phyloP scores from a whole-genome alignment of 2,113 vertebrate species.

The Suncus etruscus region DNA sequence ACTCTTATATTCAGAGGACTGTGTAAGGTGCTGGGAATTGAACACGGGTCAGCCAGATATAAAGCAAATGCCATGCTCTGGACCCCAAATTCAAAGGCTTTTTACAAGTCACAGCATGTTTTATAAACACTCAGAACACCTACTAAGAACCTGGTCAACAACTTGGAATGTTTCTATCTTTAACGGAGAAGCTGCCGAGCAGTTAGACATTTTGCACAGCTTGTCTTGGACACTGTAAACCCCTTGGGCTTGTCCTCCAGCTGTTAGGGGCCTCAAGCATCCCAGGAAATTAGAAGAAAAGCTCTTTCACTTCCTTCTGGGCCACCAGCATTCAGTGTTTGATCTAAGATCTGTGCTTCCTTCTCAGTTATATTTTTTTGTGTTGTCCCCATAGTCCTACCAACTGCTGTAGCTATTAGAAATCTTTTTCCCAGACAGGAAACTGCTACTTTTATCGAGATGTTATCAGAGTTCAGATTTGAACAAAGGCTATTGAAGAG shows the following conservation, averaged over 20 bases:
- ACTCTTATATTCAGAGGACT: too few relatives aligned
- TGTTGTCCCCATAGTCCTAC: neutral
- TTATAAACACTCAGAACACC: neutral
- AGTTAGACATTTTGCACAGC: neutral
- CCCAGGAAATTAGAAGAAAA: neutral
- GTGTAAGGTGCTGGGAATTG: too few relatives aligned
- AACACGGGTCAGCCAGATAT: too few relatives aligned
- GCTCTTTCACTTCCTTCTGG: neutral
- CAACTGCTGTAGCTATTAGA: neutral
- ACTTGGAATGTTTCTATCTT: neutral
- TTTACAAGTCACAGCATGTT: neutral
- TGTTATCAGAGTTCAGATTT: neutral
- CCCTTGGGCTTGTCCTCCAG: neutral
- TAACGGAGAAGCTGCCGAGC: too few relatives aligned
- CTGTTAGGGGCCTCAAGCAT: neutral
- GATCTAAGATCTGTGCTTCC: neutral
- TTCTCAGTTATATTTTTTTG: neutral
- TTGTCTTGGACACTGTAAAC: neutral
- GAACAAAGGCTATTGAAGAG: neutral
- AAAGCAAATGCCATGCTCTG: too few relatives aligned
- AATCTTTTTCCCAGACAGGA: constrained; percentile 28
- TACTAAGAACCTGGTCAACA: neutral
- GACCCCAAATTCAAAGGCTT: neutral
- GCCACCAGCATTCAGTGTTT: neutral
- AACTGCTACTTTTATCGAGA: constrained; percentile 27